phyloP scores from a whole-genome alignment of 2,113 vertebrate genomes.

The Nerophis lumbriciformis region DNA sequence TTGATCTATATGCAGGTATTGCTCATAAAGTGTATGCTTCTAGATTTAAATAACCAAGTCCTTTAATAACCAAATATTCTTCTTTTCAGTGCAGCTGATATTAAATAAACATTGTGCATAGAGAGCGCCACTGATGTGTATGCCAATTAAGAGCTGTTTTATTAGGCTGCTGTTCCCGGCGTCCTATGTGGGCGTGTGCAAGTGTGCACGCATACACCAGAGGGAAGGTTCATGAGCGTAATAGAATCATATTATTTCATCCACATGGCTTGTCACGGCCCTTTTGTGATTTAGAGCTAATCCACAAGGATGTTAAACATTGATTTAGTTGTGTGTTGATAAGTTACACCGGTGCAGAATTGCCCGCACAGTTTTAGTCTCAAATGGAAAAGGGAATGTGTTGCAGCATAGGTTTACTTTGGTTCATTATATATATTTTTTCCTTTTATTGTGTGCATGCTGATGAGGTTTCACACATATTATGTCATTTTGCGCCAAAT shows the following conservation, averaged over 20 bases:
- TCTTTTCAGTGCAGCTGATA: slow-evolving; percentile 51
- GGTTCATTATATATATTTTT: too few species aligned
- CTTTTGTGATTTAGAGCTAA: slow-evolving; percentile 65
- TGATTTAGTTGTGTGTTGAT: slow-evolving; percentile 61
- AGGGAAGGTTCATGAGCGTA: slow-evolving; percentile 54
- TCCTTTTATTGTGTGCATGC: too few species aligned
- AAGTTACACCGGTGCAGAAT: slow-evolving; percentile 33
- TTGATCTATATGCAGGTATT: too few species aligned
- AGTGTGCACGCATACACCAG: slow-evolving; percentile 29
- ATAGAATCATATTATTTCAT: slow-evolving; percentile 68
- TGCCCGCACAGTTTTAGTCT: slow-evolving; percentile 16
- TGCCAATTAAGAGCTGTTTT: slow-evolving; percentile 64
- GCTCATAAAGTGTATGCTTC: too few species aligned
- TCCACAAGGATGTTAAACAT: slow-evolving; percentile 60
- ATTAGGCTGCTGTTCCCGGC: slow-evolving; percentile 44
- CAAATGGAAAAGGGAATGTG: background rate
- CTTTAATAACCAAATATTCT: slow-evolving; percentile 8
- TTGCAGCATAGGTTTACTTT: too few species aligned
- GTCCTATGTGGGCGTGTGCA: slow-evolving; percentile 12
- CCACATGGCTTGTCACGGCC: slow-evolving; percentile 59
- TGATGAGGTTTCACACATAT: too few species aligned
- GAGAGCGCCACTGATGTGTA: slow-evolving; percentile 41
- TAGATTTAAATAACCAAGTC: background rate
- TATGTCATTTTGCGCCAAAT: too few species aligned
- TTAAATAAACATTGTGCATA: slow-evolving; percentile 56